Conservation (phyloP, 1,140 invertebrate genomes). For the Fragariocoptes setiger region DNA sequence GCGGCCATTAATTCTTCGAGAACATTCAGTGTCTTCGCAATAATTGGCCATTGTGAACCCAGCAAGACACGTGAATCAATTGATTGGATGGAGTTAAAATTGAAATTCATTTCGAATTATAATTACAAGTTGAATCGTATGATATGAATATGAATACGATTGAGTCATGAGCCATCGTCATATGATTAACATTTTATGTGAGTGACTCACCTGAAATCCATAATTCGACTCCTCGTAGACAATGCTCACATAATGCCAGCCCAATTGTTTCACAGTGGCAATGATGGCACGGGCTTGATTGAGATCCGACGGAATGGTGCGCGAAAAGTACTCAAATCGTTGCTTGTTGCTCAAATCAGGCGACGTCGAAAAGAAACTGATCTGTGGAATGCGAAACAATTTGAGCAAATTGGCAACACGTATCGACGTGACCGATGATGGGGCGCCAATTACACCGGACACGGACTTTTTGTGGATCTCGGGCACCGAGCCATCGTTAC, state of each 20-base stretch:
- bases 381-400: constrained; percentile 23
- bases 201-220: constrained; percentile 49
- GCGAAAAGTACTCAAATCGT: constrained; percentile 68
- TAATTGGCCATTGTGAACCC: background rate
- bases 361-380: constrained; percentile 58
- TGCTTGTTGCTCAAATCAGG: constrained; percentile 77
- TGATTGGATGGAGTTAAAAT: too few relatives aligned
- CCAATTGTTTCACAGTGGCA: constrained; percentile 49
- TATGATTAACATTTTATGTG: too few relatives aligned
- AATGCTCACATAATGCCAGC: constrained; percentile 76
- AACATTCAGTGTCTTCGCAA: constrained; percentile 57
- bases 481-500: constrained; percentile 34
- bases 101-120: too few relatives aligned
- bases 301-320: constrained; percentile 75
- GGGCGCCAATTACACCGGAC: constrained; percentile 32
- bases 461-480: constrained; percentile 48
- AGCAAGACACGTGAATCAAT: too few relatives aligned
- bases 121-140: too few relatives aligned
- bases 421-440: constrained; percentile 24
- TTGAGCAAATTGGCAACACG: constrained; percentile 24
- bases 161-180: too few relatives aligned
- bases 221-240: constrained; percentile 90
- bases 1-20: constrained; percentile 45
- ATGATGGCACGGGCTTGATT: constrained; percentile 84
- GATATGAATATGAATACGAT: too few relatives aligned